phyloP scores from a whole-genome alignment of 2,888 invertebrate species.

The Sisyra terminalis region DNA sequence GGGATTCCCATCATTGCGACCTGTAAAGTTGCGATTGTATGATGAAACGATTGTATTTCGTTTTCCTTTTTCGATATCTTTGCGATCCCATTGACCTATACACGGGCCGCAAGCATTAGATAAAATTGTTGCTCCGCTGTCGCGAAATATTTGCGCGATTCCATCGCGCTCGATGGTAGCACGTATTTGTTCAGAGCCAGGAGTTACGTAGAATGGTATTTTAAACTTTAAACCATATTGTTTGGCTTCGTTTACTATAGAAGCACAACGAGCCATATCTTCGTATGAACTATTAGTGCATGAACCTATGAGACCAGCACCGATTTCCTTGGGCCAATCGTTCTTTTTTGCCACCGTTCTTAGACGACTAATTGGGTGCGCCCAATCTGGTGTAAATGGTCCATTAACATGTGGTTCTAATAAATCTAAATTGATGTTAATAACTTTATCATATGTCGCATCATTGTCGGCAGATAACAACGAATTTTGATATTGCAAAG shows the following conservation, averaged over 20 bases:
- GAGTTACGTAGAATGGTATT: constrained; percentile 93
- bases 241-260: constrained; percentile 82
- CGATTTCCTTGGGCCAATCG: constrained; percentile 88
- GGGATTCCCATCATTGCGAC: constrained; percentile 95
- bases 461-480: constrained; percentile 66
- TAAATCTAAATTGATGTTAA: constrained; percentile 83
- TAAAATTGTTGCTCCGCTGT: constrained; percentile 80
- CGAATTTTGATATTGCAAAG: constrained; percentile 48
- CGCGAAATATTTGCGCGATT: constrained; percentile 68
- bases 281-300: constrained; percentile 99
- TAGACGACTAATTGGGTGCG: constrained; percentile 86
- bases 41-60: constrained; percentile 99
- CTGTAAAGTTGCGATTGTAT: constrained; percentile 98
- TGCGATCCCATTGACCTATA: constrained; percentile 98
- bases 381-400: constrained; percentile 97
- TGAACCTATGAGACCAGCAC: constrained; percentile 93
- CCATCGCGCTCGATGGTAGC: constrained; percentile 98
- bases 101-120: constrained; percentile 99
- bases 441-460: constrained; percentile 73
- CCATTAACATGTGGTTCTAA: constrained; percentile 98
- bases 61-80: constrained; percentile 95
- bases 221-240: constrained; percentile 86
- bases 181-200: constrained; percentile 95
- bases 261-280: constrained; percentile 96
- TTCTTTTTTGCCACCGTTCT: constrained; percentile 77